Evolutionary conservation across 2,113 vertebrate genomes (phyloP).

Genomic region (Acanthochromis polyacanthus): DNA sequence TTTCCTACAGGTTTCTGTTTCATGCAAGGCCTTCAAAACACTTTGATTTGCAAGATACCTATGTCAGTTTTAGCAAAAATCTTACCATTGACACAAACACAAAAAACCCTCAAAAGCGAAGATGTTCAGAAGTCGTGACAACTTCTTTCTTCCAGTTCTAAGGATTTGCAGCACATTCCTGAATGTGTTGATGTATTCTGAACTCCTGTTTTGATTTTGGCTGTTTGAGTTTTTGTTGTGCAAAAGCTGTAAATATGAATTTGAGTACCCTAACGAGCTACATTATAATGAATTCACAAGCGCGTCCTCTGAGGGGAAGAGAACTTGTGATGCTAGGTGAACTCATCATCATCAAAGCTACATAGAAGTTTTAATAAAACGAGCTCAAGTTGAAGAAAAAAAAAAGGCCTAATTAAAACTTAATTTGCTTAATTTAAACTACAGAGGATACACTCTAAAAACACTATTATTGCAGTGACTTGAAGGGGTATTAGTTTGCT

Average conservation of each 20-base stretch:
- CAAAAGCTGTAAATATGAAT: conserved; percentile 27
- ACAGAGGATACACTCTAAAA: conserved; percentile 1
- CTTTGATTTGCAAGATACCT: not conserved
- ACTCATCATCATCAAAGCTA: conserved; percentile 31
- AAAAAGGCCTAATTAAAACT: conserved; percentile 13
- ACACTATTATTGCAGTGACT: not conserved
- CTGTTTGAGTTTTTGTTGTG: conserved; percentile 11
- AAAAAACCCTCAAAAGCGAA: not conserved
- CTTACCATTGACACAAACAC: too few relatives aligned
- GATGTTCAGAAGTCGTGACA: not conserved
- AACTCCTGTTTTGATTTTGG: conserved; percentile 30
- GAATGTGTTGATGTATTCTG: not conserved
- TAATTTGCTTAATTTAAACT: conserved; percentile 21
- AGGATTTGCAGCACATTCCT: not conserved
- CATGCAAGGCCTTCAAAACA: not conserved
- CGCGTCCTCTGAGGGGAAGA: conserved; percentile 1
- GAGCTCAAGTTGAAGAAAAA: conserved; percentile 15
- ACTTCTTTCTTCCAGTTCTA: not conserved
- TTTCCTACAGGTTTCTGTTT: not conserved
- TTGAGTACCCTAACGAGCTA: conserved; percentile 34
- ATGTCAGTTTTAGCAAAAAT: not conserved
- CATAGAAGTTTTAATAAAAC: conserved; percentile 3
- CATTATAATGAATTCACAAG: conserved; percentile 26
- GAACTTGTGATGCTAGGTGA: conserved; percentile 22
- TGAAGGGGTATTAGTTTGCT: conserved; percentile 15